phyloP scores from a whole-genome alignment of 2,797 vertebrate genomes.

The Sciaenops ocellatus region DNA sequence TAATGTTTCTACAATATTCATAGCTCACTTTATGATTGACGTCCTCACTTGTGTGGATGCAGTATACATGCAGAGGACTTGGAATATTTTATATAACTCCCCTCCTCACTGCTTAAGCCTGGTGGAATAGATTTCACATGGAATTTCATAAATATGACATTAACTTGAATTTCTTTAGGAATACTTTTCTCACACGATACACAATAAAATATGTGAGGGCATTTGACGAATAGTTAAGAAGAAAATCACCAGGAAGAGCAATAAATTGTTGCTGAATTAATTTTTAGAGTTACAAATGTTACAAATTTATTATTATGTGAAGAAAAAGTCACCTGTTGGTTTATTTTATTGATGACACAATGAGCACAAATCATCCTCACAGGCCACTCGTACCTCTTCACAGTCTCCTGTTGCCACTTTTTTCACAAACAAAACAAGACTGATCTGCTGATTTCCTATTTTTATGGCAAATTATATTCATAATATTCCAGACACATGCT shows the following conservation, averaged over 20 bases:
- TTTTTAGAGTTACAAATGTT: background rate
- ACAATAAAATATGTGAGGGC: background rate
- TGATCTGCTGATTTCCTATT: background rate
- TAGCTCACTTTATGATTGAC: constrained; percentile 1
- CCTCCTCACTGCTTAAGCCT: background rate
- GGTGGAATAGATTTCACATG: background rate
- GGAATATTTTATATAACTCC: constrained; percentile 7
- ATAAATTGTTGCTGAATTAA: background rate
- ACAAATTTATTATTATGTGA: too few species aligned
- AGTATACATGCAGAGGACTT: background rate
- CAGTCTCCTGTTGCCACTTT: background rate
- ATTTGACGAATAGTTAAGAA: background rate
- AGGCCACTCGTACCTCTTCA: background rate
- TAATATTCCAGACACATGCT: background rate
- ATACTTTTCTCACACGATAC: background rate
- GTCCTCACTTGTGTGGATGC: background rate
- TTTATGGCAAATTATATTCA: background rate
- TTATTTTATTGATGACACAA: background rate
- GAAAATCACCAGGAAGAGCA: background rate
- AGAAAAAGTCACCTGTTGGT: background rate
- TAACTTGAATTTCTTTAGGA: background rate
- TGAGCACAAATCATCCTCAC: background rate
- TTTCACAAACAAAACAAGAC: background rate
- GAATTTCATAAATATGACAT: background rate
- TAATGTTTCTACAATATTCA: constrained; percentile 5